Percentiles rank a stretch among this genome's conserved stretches.
These are phyloP conservation scores for Drosophila equinoxialis DNA, from an alignment of 1,140 invertebrate species.

Conservation along the genomic window DNA sequence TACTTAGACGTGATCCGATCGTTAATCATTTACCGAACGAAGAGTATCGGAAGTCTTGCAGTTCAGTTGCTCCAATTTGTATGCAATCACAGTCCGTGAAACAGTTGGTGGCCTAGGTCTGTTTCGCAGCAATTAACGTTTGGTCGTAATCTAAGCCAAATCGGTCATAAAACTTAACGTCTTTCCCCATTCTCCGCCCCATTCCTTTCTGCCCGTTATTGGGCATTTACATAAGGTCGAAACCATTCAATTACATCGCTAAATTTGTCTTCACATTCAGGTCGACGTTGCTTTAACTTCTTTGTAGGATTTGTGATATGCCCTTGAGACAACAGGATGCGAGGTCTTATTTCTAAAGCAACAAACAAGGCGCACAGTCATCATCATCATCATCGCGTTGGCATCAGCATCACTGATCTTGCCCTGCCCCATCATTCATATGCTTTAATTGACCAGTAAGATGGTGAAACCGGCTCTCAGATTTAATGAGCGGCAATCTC, in stretches of 20 bases:
- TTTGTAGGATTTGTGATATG: conserved; percentile 9
- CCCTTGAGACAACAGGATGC: conserved; percentile 65
- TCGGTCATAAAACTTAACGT: conserved; percentile 51
- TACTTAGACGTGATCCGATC: conserved; percentile 45
- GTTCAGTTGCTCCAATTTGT: conserved; percentile 48
- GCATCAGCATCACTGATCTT: conserved; percentile 5
- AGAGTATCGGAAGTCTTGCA: conserved; percentile 57
- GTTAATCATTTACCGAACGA: conserved; percentile 45
- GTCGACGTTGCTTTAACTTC: conserved; percentile 37
- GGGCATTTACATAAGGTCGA: conserved; percentile 18
- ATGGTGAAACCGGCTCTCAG: conserved; percentile 53
- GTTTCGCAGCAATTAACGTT: conserved; percentile 15
- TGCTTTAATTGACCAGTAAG: conserved; percentile 33
- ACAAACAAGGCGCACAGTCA: background rate
- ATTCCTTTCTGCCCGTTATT: conserved; percentile 48
- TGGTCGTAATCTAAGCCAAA: conserved; percentile 46
- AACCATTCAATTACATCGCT: conserved; percentile 52
- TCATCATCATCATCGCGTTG: background rate
- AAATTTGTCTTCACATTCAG: conserved; percentile 41
- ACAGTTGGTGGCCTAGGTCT: conserved; percentile 28
- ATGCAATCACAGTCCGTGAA: conserved; percentile 42
- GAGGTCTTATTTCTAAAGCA: background rate
- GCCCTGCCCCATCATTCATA: conserved; percentile 16
- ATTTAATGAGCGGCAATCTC: conserved; percentile 52
- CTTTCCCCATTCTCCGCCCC: conserved; percentile 26